phyloP scores from a whole-genome alignment of 2,797 vertebrate genomes.

The Gephyroberyx darwinii region DNA sequence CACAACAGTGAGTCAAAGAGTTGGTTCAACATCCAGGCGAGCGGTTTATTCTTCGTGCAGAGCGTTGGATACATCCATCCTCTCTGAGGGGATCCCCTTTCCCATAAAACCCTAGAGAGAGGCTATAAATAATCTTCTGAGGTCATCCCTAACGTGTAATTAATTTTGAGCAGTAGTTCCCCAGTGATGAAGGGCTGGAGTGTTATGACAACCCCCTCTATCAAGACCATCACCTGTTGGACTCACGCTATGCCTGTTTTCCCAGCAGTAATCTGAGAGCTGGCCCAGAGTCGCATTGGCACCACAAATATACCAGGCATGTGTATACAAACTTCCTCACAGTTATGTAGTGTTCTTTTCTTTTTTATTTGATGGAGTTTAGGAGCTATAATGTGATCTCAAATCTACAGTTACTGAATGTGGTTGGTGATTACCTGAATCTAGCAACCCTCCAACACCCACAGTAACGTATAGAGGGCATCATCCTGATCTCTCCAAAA shows the following conservation, averaged over 20 bases:
- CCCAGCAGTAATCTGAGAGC: constrained; percentile 69
- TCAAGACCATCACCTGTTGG: constrained; percentile 77
- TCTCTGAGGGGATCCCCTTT: constrained; percentile 59
- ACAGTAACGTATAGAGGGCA: background rate
- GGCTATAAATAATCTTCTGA: constrained; percentile 75
- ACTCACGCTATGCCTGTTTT: constrained; percentile 65
- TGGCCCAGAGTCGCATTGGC: constrained; percentile 26
- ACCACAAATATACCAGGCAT: constrained; percentile 41
- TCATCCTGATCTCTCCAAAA: constrained; percentile 15
- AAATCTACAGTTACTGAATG: no score
- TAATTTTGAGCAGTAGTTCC: constrained; percentile 71
- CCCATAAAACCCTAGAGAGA: constrained; percentile 39
- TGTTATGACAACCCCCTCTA: constrained; percentile 74
- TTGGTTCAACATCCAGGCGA: constrained; percentile 19
- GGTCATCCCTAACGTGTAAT: constrained; percentile 73
- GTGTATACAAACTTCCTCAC: background rate
- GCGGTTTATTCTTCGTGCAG: constrained; percentile 35
- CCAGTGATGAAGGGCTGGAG: constrained; percentile 39
- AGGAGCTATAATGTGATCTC: no score
- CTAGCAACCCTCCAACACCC: no score
- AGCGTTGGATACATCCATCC: constrained; percentile 48
- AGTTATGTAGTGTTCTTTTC: background rate
- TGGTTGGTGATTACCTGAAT: no score
- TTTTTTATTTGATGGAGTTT: no score
- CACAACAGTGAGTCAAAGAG: constrained; percentile 11